These are phyloP conservation scores for Numenius phaeopus DNA, from an alignment of 2,797 vertebrate species.

Conservation along the genomic window DNA sequence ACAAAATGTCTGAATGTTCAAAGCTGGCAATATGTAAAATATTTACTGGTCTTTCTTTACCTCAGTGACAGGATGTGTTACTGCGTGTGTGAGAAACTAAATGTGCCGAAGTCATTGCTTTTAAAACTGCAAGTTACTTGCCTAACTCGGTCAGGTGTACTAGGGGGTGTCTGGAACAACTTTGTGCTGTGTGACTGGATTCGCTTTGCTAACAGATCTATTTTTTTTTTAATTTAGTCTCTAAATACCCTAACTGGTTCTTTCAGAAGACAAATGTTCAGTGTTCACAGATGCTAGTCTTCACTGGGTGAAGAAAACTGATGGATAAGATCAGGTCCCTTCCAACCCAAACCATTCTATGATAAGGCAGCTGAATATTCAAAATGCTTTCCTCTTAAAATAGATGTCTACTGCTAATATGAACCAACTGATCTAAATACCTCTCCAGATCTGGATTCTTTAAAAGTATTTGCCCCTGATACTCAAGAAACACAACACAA, in stretches of 20 bases:
- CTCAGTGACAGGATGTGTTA: not conserved
- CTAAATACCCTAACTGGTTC: not conserved
- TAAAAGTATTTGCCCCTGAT: not conserved
- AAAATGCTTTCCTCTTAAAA: not conserved
- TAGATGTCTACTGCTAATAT: not conserved
- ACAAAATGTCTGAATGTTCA: not conserved
- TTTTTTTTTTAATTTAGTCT: not conserved
- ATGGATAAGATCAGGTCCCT: not conserved
- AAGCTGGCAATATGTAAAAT: not conserved
- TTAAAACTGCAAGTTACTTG: not conserved
- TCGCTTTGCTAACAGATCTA: not conserved
- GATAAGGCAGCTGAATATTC: not conserved
- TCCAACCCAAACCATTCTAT: not conserved
- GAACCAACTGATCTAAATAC: not conserved
- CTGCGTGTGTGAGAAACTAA: not conserved
- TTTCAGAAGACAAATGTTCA: not conserved
- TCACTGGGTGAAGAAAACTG: not conserved
- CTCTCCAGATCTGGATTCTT: not conserved
- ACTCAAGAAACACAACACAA: not conserved
- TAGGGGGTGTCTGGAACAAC: not conserved
- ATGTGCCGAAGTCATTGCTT: not conserved
- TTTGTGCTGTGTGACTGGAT: not conserved
- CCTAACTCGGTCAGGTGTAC: not conserved
- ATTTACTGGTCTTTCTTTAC: not conserved
- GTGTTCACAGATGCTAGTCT: not conserved